These are phyloP conservation scores for Lagria hirta DNA, from an alignment of 2,888 invertebrate genomes.

Conservation along the genomic window DNA sequence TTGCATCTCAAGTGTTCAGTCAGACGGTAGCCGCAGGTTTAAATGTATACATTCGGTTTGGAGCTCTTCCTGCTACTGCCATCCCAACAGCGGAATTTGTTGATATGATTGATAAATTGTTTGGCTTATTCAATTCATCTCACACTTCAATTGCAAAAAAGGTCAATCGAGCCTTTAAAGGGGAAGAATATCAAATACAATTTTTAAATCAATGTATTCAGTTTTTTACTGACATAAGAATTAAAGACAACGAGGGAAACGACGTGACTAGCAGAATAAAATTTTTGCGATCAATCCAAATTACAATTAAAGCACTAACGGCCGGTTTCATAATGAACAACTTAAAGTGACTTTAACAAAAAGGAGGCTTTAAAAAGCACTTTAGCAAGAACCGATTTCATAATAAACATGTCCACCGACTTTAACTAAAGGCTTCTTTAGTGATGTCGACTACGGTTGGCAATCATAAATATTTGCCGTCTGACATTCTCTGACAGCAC, in stretches of 20 bases:
- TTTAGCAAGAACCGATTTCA: no score
- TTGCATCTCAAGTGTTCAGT: no score
- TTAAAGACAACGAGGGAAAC: background rate
- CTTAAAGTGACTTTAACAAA: no score
- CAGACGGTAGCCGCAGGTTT: no score
- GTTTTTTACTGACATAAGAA: background rate
- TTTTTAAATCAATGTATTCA: background rate
- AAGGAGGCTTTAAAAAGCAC: no score
- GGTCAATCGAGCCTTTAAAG: background rate
- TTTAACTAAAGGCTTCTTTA: no score
- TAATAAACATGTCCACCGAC: no score
- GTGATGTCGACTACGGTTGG: no score
- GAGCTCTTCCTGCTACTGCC: slow-evolving; percentile 1
- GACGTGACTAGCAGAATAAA: background rate
- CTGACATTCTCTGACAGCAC: no score
- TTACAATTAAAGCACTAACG: background rate
- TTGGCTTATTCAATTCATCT: slow-evolving; percentile 1
- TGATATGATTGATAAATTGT: background rate
- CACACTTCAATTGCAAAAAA: background rate
- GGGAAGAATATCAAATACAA: background rate
- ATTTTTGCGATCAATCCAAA: background rate
- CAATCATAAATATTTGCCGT: no score
- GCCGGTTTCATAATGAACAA: no score
- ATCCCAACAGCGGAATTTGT: background rate
- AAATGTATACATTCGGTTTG: slow-evolving; percentile 11